A percentile compares a stretch with the other conserved stretches of the same genome.
phyloP scores from a whole-genome alignment of 2,888 invertebrate species.

The Operophtera brumata region DNA sequence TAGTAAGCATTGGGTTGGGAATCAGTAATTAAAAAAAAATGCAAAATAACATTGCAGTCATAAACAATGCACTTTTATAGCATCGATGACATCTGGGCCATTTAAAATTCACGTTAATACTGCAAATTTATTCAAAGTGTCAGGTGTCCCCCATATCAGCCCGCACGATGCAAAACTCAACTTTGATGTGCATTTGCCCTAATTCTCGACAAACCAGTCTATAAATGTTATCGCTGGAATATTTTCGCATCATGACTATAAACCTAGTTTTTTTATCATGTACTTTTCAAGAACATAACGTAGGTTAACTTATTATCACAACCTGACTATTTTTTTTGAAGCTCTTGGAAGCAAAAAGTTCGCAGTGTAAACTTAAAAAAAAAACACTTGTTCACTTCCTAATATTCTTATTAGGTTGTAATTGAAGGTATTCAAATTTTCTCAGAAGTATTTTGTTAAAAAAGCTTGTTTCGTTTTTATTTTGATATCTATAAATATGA shows the following conservation, averaged over 20 bases:
- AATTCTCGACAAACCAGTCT: constrained; percentile 45
- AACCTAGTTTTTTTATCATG: no score
- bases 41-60: constrained; percentile 1
- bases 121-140: constrained; percentile 74
- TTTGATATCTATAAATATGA: no score
- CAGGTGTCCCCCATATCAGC: constrained; percentile 63
- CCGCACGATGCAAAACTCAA: constrained; percentile 53
- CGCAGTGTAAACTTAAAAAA: constrained; percentile 48
- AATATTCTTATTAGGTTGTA: no score
- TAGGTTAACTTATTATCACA: no score
- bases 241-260: constrained; percentile 38
- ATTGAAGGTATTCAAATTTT: no score
- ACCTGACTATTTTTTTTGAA: constrained; percentile 65
- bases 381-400: constrained; percentile 33
- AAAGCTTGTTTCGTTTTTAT: no score
- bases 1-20: no score
- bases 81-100: constrained; percentile 57
- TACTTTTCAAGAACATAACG: no score
- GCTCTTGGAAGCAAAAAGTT: constrained; percentile 73
- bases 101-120: constrained; percentile 64
- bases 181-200: constrained; percentile 46
- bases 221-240: constrained; percentile 40
- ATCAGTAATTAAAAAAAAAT: constrained; percentile 6
- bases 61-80: constrained; percentile 47
- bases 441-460: no score